Conservation (phyloP, 2,888 invertebrate genomes). For the Spodoptera picta region DNA sequence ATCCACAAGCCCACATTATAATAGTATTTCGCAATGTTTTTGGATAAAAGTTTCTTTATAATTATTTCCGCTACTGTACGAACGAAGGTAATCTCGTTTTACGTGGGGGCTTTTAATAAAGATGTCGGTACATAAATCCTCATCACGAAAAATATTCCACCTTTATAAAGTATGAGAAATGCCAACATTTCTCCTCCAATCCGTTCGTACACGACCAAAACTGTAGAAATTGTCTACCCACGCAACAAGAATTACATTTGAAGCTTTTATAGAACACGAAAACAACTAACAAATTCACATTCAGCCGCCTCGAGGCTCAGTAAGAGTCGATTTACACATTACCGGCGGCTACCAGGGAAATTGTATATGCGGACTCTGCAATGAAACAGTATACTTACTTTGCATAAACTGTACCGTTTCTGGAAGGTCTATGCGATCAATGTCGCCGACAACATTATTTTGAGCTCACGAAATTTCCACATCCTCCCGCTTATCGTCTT, state of each 20-base stretch:
- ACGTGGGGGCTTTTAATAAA: too few relatives aligned
- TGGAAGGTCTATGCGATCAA: slow-evolving; percentile 13
- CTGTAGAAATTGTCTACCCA: slow-evolving; percentile 28
- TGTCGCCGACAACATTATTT: slow-evolving; percentile 24
- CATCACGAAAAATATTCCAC: slow-evolving; percentile 10
- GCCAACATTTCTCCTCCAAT: slow-evolving; percentile 17
- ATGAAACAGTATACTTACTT: slow-evolving; percentile 29
- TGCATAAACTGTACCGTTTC: slow-evolving; percentile 27
- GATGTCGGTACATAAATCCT: background rate
- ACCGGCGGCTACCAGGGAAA: slow-evolving; percentile 34
- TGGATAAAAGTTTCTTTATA: too few relatives aligned
- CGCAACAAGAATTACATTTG: slow-evolving; percentile 39
- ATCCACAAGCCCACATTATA: too few relatives aligned
- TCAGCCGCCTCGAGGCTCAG: slow-evolving; percentile 14
- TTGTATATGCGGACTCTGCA: slow-evolving; percentile 40
- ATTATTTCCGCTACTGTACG: too few relatives aligned
- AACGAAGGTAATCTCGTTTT: too few relatives aligned
- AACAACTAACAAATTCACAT: slow-evolving; percentile 37
- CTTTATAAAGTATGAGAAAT: slow-evolving; percentile 14
- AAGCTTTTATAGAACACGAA: slow-evolving; percentile 36
- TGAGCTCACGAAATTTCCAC: background rate
- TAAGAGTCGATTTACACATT: slow-evolving; percentile 46
- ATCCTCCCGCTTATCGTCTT: background rate
- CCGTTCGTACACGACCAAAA: slow-evolving; percentile 22
- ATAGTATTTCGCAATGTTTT: too few relatives aligned